Base-by-base conservation (phyloP, 2,113 vertebrate species). In the Heterocephalus glaber region DNA sequence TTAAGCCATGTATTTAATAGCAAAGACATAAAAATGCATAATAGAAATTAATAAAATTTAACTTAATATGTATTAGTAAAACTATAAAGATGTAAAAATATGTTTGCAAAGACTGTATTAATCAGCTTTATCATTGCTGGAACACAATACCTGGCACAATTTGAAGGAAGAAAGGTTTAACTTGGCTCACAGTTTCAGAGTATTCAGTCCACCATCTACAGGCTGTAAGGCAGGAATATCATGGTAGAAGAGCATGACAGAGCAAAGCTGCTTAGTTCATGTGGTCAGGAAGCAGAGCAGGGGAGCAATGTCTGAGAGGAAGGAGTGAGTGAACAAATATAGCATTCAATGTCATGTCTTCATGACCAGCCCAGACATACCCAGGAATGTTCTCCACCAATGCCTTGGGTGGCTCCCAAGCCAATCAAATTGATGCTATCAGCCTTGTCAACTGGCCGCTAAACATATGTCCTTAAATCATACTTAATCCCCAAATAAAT, bases 1-100 rank as follows among this genome's bases (percentile, higher is more conserved):
- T 66, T 94, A 80, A 92, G 41, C 10, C 35, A 72, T 92, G 52
- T 92, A 44, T 68, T 83, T 54, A 56, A 24, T 63, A 61, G 16
- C 52, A 35, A 95, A 49, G 7, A 70, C 63, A 70, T 26, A 95
- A 84, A 95, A 76, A 92, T 30, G 74, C 33, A 90, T 35, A 87
- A 93, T 16, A 68, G 16, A 74, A 86, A 86, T 8, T 79, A 91
- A 74, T 60, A 54, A 82, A 86, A 84, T 80, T 6, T 54, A 91
- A 72, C 77, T 90, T 66, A 86, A 79, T 35, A 52, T n/a, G 61
- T 52, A 49, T 41, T 68, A 95, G 86, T 19, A 92, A 68, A 84
- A n/a, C 3, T 52, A 47, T 26, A 76, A 17, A 44, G 7, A 80
- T 76, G 60, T 70, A 84, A 58, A 92, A 92, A 83, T 38, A 54